Base-by-base conservation (phyloP, 2,888 invertebrate genomes). In the Tillus elongatus region DNA sequence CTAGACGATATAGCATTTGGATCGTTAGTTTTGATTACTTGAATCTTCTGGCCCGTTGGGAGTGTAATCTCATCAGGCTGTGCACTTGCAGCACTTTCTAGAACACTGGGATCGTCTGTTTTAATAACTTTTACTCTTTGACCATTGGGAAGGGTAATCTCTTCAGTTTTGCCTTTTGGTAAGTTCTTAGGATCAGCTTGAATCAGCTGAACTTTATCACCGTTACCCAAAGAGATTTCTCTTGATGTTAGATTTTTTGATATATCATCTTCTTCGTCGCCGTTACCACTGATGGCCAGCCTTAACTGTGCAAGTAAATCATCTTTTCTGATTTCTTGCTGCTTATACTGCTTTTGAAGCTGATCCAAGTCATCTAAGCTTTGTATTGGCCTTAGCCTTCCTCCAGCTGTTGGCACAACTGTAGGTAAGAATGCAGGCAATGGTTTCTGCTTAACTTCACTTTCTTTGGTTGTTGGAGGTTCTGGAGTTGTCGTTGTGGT, bases 221-320 rank as follows among this genome's bases (percentile, higher is more conserved):
- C 86, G 50, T 82, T 83, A 0, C 77, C 73, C 31, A 86, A 57
- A 4, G 82, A 74, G 33, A 86, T 73, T 57, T 85, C 85, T 43
- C 83, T 72, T 1, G 83, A 80, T 1, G 81, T 74, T 38, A 79
- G 75, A 45, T 83, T 83, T 55, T 77, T 82, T 33, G 74, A 73
- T 16, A 68, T 72, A 35, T 76, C 70, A 27, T 78, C 78, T 51
- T 75, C 74, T n/a, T 67, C 66, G 1, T 76, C 74, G 0, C 76
- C 74, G 14, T 77, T 74, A 55, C 82, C 81, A 55, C 82, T 81
- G 11, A 86, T 67, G 0, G 84, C 84, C 13, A 82, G 70, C 55
- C 81, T 79, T 6, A 86, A 58, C 54, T 86, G 85, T 43, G 81
- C 82, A 4, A 87, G 58, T 16, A 87, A 70, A 43, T 82, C 77